phyloP scores from a whole-genome alignment of 2,113 vertebrate species.

The Potamarius usumacintae region DNA sequence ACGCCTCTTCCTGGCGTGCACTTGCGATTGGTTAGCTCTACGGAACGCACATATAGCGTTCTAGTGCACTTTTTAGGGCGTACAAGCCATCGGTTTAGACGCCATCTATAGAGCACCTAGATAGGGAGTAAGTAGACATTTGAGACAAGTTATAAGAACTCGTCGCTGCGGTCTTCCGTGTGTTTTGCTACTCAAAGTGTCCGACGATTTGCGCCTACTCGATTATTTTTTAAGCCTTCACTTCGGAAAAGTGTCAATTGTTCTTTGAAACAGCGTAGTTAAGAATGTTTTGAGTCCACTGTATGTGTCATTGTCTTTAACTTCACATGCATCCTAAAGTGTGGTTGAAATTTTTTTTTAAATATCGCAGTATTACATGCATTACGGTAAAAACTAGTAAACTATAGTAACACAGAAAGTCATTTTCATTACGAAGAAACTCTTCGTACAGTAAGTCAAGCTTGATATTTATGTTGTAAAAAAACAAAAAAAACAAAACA shows the following conservation, averaged over 20 bases:
- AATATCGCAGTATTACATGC: background rate
- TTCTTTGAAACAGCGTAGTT: background rate
- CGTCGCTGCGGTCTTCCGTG: background rate
- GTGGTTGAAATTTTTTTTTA: background rate
- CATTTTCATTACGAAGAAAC: background rate
- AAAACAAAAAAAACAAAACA: too few species aligned
- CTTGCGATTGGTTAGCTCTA: conserved; percentile 21
- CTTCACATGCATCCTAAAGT: background rate
- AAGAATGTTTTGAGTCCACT: background rate
- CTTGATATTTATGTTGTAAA: background rate
- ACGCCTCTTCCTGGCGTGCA: background rate
- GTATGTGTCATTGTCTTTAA: too few species aligned
- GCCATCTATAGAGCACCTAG: background rate
- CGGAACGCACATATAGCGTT: background rate
- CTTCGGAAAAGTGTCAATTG: background rate
- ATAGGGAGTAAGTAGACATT: background rate
- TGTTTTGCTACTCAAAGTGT: background rate
- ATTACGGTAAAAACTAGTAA: conserved; percentile 23
- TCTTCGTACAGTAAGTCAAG: background rate
- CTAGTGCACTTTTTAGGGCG: background rate
- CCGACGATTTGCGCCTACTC: background rate
- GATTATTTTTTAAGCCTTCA: too few species aligned
- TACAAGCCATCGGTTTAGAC: background rate
- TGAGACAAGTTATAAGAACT: background rate
- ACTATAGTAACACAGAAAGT: background rate